phyloP scores from a whole-genome alignment of 2,797 vertebrate genomes.

The Stomatorhinus walkeri region DNA sequence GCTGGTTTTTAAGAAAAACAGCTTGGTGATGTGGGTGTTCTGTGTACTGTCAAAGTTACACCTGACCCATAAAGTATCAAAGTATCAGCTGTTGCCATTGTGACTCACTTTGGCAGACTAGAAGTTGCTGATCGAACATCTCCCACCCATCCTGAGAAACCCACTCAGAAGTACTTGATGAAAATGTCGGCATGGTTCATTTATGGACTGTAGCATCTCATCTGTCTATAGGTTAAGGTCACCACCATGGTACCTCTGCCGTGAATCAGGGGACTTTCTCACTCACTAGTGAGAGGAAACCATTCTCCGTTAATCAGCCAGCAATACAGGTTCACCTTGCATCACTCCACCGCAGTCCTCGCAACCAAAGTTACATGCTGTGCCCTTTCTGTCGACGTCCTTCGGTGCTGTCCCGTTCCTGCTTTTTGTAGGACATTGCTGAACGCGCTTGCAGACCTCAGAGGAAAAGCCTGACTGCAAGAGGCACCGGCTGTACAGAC shows the following conservation, averaged over 20 bases:
- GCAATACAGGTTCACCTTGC: conserved; percentile 7
- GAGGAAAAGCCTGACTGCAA: not conserved
- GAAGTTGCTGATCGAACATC: not conserved
- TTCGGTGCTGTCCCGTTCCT: not conserved
- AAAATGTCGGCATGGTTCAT: not conserved
- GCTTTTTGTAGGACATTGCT: not conserved
- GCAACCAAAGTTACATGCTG: not conserved
- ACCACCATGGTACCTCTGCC: not conserved
- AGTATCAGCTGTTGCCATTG: not conserved
- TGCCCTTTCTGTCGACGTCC: not conserved
- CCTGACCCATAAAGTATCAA: not conserved
- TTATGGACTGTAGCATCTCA: not conserved
- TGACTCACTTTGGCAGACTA: not conserved
- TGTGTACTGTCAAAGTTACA: not conserved
- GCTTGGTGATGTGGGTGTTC: not conserved
- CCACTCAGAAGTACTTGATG: not conserved
- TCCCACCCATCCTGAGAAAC: not conserved
- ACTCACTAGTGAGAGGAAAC: not conserved
- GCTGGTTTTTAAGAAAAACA: not conserved
- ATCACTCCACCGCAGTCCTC: not conserved
- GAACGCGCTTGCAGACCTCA: not conserved
- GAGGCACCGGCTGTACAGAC: not conserved
- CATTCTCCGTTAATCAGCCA: not conserved
- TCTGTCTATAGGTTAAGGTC: not conserved
- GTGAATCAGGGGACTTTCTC: not conserved